Base-by-base conservation (phyloP, 2,113 vertebrate genomes). In the Stomatorhinus ivindoensis region DNA sequence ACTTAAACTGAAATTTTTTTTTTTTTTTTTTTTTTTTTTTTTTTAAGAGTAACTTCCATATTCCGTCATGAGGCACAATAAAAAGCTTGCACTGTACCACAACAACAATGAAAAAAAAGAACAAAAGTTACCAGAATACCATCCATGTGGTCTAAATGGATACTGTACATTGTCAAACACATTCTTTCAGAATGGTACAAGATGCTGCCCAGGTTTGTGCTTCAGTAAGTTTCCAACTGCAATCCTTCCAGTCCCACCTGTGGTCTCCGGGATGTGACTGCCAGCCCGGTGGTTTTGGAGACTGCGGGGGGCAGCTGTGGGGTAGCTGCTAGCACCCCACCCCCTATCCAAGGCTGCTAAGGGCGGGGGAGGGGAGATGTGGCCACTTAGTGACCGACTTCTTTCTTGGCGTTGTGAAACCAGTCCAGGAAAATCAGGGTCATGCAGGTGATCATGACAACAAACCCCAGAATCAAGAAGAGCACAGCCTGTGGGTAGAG, bases 181-280 rank as follows among this genome's bases (percentile, higher is more conserved):
- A 98, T 99, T 98, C 98, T 97, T 96, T 97, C 95, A 94, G 98
- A 99, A 99, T 98, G 97, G 97, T 97, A 96, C 96, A 96, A 95
- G 96, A 96, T 95, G 95, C 94, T 94, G 96, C 97, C 97, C 93
- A 88, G 90, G 8, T 87, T 86, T 94, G 89, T 65, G 73, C 90
- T 83, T 46, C 93, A 93, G 93, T 92, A 92, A 46, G 83, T 44
- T 13, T 86, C 13, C 50, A n/a, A 55, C 82, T 39, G 87, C 55
- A 48, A 44, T 51, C 88, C 73, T 80, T 46, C 50, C 39, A 42
- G 87, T 61, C n/a, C 24, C 86, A 89, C 55, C 73, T 89, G 82
- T 69, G 80, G 10, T 39, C 42, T 73, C 10, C 15, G 35, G 39
- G 35, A 24, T 53, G 50, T 44, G 27, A 2, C 50, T 9, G 85